phyloP scores from a whole-genome alignment of 2,113 vertebrate genomes.

The Sphaerodactylus townsendi region DNA sequence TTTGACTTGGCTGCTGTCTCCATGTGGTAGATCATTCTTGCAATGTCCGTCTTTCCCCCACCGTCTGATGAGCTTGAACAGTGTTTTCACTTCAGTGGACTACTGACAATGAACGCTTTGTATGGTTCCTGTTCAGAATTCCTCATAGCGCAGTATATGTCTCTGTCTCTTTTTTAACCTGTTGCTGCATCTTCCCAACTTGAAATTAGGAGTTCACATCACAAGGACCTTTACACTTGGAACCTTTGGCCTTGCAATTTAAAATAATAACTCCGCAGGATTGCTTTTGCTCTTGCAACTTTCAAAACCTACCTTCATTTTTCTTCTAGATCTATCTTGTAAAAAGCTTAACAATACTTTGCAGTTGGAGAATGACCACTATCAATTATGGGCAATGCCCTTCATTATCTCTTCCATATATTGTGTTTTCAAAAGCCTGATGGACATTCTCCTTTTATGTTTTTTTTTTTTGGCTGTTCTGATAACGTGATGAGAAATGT shows the following conservation, averaged over 20 bases:
- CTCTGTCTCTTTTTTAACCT: neutral
- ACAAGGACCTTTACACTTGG: constrained; percentile 34
- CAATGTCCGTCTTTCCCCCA: constrained; percentile 1
- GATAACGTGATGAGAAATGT: neutral
- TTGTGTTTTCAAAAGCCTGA: constrained; percentile 30
- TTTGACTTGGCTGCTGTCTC: neutral
- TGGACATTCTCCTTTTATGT: constrained; percentile 6
- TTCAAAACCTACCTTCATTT: constrained; percentile 30
- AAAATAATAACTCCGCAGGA: constrained; percentile 28
- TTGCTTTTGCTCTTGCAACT: constrained; percentile 41
- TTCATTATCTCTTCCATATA: constrained; percentile 36
- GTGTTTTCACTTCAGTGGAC: constrained; percentile 23
- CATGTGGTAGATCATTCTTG: neutral
- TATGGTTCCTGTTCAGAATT: constrained; percentile 31
- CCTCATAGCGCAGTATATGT: constrained; percentile 6
- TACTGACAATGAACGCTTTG: constrained; percentile 10
- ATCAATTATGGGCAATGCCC: constrained; percentile 30
- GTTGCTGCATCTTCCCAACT: constrained; percentile 35
- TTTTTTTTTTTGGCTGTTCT: neutral
- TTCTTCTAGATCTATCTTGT: constrained; percentile 20
- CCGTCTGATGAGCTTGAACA: constrained; percentile 20
- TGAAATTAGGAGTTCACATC: constrained; percentile 42
- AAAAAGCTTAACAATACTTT: constrained; percentile 36
- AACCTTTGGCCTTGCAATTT: constrained; percentile 37
- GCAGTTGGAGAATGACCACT: constrained; percentile 19